phyloP scores from a whole-genome alignment of 2,113 vertebrate genomes.

The Bambusicola thoracicus region DNA sequence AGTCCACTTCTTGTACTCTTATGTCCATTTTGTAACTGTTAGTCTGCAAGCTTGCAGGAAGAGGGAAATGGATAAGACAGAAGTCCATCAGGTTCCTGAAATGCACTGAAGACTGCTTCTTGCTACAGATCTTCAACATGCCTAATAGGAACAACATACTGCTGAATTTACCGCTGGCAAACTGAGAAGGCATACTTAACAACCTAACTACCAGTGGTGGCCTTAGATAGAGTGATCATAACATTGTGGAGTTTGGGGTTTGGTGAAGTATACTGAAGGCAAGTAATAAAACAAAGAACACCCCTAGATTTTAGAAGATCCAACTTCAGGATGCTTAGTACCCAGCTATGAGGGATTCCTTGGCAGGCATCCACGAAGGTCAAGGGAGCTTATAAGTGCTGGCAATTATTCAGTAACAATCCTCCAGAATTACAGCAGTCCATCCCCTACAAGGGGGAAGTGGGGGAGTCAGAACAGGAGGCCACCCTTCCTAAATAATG shows the following conservation, averaged over 20 bases:
- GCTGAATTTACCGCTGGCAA: background rate
- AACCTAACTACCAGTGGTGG: background rate
- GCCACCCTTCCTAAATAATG: background rate
- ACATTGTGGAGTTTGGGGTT: background rate
- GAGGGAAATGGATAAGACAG: background rate
- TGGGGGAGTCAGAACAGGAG: background rate
- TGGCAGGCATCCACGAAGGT: background rate
- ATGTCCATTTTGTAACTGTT: background rate
- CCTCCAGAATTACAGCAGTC: background rate
- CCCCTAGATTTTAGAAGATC: background rate
- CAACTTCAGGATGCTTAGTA: background rate
- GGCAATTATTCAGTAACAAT: background rate
- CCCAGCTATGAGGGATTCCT: background rate
- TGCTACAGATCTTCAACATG: background rate
- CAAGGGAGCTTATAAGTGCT: background rate
- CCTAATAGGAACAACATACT: background rate
- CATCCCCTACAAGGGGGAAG: background rate
- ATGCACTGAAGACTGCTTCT: background rate
- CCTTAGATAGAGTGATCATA: background rate
- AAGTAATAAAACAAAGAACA: background rate
- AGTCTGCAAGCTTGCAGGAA: background rate
- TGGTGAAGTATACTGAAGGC: background rate
- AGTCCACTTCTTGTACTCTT: background rate
- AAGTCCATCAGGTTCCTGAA: background rate
- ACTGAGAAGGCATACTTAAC: background rate